Evolutionary conservation across 2,113 vertebrate species (phyloP), one percentile per base, ranked within the genome.

Genomic region (Pipa parva): DNA sequence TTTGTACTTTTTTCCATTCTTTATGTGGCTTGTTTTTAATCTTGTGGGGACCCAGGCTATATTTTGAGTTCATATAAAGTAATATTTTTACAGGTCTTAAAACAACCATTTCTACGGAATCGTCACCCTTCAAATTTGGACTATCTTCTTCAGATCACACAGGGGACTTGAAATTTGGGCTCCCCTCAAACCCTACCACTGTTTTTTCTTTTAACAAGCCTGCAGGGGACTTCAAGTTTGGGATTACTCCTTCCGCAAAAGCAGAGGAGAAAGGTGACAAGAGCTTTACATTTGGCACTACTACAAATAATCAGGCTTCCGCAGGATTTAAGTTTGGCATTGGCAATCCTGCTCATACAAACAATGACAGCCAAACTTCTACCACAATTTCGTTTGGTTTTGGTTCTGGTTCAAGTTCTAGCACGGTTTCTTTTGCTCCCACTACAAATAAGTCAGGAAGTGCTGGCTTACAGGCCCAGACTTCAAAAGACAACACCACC

Each of bases 151-250:
- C 83, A 24, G 79, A 80, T 73, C 76, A 83, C 51, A 80, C 78
- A 0, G 83, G 72, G 68, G 75, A 76, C 73, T 51, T 95, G 71
- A 95, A 95, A 79, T 94, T 94, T 73, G 92, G 90, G 55, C 26
- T 54, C n/a, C 54, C 78, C 9, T 78, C 85, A 27, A 85, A 89
- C 70, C 78, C 81, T 71, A 77, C 73, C 15, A 80, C 75, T 0
- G 79, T 76, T 63, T 88, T 91, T 79, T 85, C 82, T 45, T 87
- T 87, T 77, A 63, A 84, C 62, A 70, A 82, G 62, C 64, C 48
- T 74, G 60, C 73, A 48, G 85, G 75, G 18, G 79, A 78, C 58
- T 86, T 90, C 57, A 86, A 88, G 73, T 89, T 88, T 67, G 89
- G 89, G 78, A 75, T 72, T 62, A 80, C 87, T 64, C 79, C 83